Evolutionary conservation across 2,888 invertebrate genomes (phyloP).

Genomic region (Lottia gigantea): DNA sequence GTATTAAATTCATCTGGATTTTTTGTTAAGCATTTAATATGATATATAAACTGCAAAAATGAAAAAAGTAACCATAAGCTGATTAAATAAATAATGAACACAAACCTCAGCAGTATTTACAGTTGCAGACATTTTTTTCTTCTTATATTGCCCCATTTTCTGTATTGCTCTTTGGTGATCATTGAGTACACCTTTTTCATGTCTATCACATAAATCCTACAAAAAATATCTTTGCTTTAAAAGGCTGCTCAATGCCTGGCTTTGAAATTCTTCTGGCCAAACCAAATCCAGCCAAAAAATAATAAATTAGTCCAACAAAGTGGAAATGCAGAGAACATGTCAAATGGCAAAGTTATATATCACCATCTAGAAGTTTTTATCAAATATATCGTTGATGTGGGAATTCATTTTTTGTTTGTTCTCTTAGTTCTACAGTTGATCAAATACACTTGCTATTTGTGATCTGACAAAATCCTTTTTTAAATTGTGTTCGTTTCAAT

Average conservation of each 20-base stretch:
- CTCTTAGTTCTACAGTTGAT: too few species aligned
- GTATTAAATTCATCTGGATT: too few species aligned
- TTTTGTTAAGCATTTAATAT: too few species aligned
- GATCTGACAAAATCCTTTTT: too few species aligned
- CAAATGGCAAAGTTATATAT: background rate
- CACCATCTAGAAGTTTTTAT: too few species aligned
- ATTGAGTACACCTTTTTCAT: conserved; percentile 66
- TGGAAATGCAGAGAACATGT: background rate
- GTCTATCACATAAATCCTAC: conserved; percentile 68
- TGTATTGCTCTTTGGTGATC: conserved; percentile 66
- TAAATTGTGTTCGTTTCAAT: too few species aligned
- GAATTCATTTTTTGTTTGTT: too few species aligned
- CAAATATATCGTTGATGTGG: too few species aligned
- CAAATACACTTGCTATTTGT: too few species aligned
- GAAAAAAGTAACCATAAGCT: too few species aligned
- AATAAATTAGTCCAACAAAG: background rate
- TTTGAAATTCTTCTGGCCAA: background rate
- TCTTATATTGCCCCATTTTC: conserved; percentile 67
- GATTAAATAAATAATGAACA: background rate
- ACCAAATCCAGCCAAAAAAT: background rate
- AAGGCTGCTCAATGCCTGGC: background rate
- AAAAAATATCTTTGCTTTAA: conserved; percentile 10
- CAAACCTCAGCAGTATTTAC: conserved; percentile 55
- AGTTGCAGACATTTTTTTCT: conserved; percentile 65
- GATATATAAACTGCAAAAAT: too few species aligned